A percentile compares a stretch with the other conserved stretches of the same genome.
phyloP scores from a whole-genome alignment of 2,113 vertebrate genomes.

The Crotophaga sulcirostris region DNA sequence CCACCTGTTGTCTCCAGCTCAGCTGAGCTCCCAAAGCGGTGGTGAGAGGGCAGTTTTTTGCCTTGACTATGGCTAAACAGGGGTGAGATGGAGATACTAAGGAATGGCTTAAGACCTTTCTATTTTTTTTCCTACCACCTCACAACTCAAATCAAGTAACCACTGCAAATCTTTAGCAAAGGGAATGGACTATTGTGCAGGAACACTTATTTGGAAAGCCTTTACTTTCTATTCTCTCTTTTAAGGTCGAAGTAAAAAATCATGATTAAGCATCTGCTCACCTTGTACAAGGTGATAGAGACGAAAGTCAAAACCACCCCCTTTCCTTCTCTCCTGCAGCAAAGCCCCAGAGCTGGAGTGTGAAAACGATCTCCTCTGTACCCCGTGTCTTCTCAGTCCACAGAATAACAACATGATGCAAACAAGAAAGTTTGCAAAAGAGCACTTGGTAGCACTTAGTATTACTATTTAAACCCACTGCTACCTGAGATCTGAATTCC shows the following conservation, averaged over 20 bases:
- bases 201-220: background rate
- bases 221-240: background rate
- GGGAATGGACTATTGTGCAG: background rate
- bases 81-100: background rate
- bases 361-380: background rate
- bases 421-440: background rate
- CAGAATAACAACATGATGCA: background rate
- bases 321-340: background rate
- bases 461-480: background rate
- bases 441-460: background rate
- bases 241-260: background rate
- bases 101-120: background rate
- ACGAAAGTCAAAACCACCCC: background rate
- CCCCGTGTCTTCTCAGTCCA: background rate
- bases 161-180: background rate
- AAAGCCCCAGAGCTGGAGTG: background rate
- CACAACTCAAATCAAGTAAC: background rate
- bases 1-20: accelerated
- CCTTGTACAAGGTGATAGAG: background rate
- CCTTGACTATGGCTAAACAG: background rate
- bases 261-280: background rate
- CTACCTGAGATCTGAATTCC: background rate
- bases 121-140: background rate
- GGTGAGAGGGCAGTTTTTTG: background rate
- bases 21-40: background rate